phyloP scores from a whole-genome alignment of 2,113 vertebrate species.

The Paradoxurus hermaphroditus region DNA sequence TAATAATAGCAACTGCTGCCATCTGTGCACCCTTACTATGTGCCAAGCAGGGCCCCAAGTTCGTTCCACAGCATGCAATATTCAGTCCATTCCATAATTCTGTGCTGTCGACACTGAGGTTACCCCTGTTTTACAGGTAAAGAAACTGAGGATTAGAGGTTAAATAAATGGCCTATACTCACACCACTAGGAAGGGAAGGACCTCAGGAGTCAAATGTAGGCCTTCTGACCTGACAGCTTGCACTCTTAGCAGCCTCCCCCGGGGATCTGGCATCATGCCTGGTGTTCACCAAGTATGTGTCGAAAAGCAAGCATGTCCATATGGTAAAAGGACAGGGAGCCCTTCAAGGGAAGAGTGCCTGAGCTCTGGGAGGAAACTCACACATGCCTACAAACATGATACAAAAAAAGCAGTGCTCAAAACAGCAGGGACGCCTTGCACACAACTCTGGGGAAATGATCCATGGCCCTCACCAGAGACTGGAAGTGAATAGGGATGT shows the following conservation, averaged over 20 bases:
- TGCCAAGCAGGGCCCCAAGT: background rate
- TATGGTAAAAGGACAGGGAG: slow-evolving; percentile 34
- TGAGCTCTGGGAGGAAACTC: background rate
- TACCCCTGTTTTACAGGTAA: background rate
- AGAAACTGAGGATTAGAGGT: background rate
- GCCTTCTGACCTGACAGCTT: slow-evolving; percentile 1
- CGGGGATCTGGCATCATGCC: slow-evolving; percentile 11
- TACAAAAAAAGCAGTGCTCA: background rate
- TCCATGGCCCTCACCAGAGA: accelerated
- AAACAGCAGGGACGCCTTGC: background rate
- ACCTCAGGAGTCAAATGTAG: background rate
- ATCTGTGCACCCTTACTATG: background rate
- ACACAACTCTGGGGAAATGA: accelerated
- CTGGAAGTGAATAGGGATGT: background rate
- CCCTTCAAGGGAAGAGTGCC: background rate
- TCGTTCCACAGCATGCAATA: background rate
- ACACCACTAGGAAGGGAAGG: background rate
- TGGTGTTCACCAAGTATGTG: background rate
- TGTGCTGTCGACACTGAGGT: background rate
- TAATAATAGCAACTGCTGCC: background rate
- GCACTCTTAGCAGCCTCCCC: background rate
- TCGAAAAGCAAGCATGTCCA: background rate
- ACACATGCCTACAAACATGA: background rate
- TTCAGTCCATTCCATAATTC: background rate
- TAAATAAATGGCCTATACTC: background rate